These are phyloP conservation scores for Drosophila saltans DNA, from an alignment of 1,140 invertebrate genomes.

Conservation along the genomic window DNA sequence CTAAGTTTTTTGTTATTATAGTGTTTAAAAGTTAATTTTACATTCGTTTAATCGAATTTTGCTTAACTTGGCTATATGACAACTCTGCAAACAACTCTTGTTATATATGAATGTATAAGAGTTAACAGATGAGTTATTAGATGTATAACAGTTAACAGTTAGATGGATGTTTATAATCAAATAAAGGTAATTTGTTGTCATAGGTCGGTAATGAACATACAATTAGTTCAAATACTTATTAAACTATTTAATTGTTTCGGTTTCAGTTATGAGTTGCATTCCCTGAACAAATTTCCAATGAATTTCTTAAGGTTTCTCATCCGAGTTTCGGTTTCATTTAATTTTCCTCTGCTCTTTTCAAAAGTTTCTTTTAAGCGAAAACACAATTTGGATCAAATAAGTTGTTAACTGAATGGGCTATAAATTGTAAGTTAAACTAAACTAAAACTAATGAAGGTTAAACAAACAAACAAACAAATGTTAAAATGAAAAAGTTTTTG, in stretches of 20 bases:
- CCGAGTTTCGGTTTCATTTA: conserved; percentile 4
- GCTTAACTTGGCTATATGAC: too few species aligned
- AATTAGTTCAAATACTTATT: too few species aligned
- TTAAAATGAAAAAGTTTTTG: conserved; percentile 47
- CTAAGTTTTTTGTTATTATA: too few species aligned
- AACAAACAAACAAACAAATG: conserved; percentile 29
- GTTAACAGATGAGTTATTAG: too few species aligned
- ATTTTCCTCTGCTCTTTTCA: conserved; percentile 2
- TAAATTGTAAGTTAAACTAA: conserved; percentile 59
- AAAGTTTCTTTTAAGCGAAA: neutral
- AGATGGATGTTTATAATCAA: too few species aligned
- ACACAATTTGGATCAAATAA: conserved; percentile 47
- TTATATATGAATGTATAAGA: too few species aligned
- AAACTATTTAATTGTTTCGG: neutral
- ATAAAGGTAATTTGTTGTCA: too few species aligned
- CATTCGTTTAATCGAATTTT: too few species aligned
- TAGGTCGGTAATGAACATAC: too few species aligned
- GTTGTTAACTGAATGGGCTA: conserved; percentile 72
- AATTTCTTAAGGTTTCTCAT: neutral
- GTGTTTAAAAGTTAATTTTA: too few species aligned
- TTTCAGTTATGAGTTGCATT: neutral
- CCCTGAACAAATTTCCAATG: neutral
- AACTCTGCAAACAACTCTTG: too few species aligned
- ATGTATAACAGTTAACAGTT: too few species aligned
- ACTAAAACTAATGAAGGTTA: conserved; percentile 58